Conservation (phyloP, 2,797 vertebrate species). For the Typhlichthys eigenmanni region DNA sequence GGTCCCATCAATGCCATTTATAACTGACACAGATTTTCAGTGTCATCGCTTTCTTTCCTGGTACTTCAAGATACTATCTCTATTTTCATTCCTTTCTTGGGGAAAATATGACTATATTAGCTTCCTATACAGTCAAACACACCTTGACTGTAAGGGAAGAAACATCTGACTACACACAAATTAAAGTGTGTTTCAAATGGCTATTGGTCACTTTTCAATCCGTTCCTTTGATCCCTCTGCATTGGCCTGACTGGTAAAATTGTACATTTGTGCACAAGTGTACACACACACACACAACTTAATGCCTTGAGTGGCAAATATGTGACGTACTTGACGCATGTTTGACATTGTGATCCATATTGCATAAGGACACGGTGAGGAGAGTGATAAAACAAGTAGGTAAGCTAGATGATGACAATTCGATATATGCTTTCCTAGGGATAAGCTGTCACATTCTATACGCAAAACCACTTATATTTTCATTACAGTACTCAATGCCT, state of each 20-base stretch:
- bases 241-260: no score
- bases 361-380: not conserved
- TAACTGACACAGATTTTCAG: not conserved
- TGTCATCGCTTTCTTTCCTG: not conserved
- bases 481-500: no score
- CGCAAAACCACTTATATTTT: no score
- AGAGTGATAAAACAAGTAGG: not conserved
- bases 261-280: no score
- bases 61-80: not conserved
- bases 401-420: no score
- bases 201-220: not conserved
- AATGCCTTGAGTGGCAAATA: no score
- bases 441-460: no score
- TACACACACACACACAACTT: not conserved
- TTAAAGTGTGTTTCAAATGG: not conserved
- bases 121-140: not conserved
- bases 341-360: slow-evolving; percentile 1
- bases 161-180: not conserved
- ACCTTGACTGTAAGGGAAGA: not conserved
- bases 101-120: not conserved
- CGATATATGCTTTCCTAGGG: no score
- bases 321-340: no score
- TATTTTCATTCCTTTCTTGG: not conserved
- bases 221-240: not conserved
- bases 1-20: slow-evolving; percentile 3